A percentile compares a stretch with the other conserved stretches of the same genome.
These are phyloP conservation scores for Epistrophe eligans DNA, from an alignment of 2,888 invertebrate genomes.

Conservation along the genomic window DNA sequence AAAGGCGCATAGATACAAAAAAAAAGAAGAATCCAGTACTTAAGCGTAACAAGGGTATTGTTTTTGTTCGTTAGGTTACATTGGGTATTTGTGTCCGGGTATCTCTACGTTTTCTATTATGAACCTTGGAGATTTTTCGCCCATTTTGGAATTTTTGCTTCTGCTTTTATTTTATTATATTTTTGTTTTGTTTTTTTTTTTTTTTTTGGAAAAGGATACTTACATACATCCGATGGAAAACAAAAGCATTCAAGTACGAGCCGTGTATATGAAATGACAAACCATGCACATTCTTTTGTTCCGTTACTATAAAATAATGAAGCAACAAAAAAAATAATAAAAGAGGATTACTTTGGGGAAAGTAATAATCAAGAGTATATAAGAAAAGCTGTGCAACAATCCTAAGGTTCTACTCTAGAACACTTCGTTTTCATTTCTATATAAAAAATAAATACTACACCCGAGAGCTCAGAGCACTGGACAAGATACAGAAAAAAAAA, in stretches of 20 bases:
- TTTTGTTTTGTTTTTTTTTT: not conserved
- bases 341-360: constrained; percentile 66
- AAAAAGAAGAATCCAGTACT: constrained; percentile 53
- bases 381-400: constrained; percentile 38
- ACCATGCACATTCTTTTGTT: constrained; percentile 71
- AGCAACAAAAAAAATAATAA: constrained; percentile 41
- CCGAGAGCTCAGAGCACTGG: constrained; percentile 3
- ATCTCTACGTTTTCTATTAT: constrained; percentile 47
- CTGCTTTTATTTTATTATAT: constrained; percentile 14
- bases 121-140: constrained; percentile 41
- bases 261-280: constrained; percentile 63
- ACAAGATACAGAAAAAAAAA: not conserved
- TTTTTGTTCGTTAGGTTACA: constrained; percentile 27
- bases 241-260: constrained; percentile 53
- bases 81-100: constrained; percentile 35
- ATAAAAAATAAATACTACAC: not conserved
- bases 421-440: constrained; percentile 40
- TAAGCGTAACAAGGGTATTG: constrained; percentile 66
- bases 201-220: constrained; percentile 29
- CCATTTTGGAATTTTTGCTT: constrained; percentile 23
- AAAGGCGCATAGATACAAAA: constrained; percentile 38
- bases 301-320: constrained; percentile 56
- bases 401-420: constrained; percentile 53
- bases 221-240: constrained; percentile 59
- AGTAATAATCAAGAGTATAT: constrained; percentile 23